Evolutionary conservation across 2,113 vertebrate species (phyloP), one percentile per base, ranked within the genome.

Genomic region (Procavia capensis): DNA sequence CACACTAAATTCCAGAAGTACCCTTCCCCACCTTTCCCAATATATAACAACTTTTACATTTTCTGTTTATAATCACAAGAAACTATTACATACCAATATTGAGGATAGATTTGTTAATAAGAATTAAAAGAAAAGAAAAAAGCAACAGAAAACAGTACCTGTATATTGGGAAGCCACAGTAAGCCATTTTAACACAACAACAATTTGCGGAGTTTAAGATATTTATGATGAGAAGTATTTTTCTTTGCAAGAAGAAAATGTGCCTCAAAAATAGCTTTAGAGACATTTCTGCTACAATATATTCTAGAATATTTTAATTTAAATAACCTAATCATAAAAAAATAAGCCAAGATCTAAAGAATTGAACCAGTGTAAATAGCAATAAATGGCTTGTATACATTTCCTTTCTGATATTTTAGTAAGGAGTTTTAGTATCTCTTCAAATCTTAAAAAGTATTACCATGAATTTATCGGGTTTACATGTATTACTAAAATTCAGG

Each of bases 391-490:
- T 85, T 78, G 29, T 20, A 81, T 13, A n/a, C 75, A 14, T 72
- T 91, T 83, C 94, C 27, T 76, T 90, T 81, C 47, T 85, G 19
- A 85, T 72, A 85, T 81, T 90, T 88, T 24, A 85, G 43, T 47
- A 92, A 36, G 34, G 34, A 86, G 19, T 74, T 93, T 81, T 57
- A 66, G 17, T 64, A 88, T 4, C 31, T 94, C 9, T 34, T 41
- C 6, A 84, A 88, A 87, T 90, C 41, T 41, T 94, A 14, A 72
- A 64, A 61, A 54, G 34, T 29, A 27, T 3, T 22, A 61, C 57
- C 88, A 63, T 80, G 50, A 96, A 87, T 82, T 41, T 68, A 75
- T 76, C 72, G 68, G 17, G 6, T 74, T 95, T 41, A 82, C 39
- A 54, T 7, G 19, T 41, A 75, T 76, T 14, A 57, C 2, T 47